Conservation (phyloP, 2,797 vertebrate species). For the Rhabdomys pumilio region DNA sequence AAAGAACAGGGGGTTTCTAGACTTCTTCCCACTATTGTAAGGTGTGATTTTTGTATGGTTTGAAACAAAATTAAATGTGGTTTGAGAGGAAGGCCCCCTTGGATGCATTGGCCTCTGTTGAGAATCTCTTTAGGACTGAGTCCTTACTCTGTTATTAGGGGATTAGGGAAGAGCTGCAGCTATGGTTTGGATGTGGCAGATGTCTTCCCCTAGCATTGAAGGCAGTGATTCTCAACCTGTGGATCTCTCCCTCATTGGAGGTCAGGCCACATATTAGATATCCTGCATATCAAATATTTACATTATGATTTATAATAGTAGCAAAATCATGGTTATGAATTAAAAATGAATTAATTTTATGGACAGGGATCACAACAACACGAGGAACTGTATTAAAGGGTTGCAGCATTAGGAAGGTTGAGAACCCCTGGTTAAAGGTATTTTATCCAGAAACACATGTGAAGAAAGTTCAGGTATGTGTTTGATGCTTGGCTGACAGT, state of each 20-base stretch:
- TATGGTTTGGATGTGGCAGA: neutral
- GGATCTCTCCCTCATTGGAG: neutral
- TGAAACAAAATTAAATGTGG: neutral
- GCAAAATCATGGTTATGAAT: neutral
- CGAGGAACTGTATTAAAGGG: neutral
- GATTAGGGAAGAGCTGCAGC: neutral
- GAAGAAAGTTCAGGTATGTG: neutral
- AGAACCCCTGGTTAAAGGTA: neutral
- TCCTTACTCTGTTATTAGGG: neutral
- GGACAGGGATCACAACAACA: neutral
- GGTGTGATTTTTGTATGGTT: neutral
- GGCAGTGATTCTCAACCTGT: neutral
- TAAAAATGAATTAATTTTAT: neutral
- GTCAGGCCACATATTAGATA: neutral
- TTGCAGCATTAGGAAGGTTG: neutral
- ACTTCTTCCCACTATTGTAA: neutral
- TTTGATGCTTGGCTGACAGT: neutral
- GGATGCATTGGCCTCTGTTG: conserved; percentile 32
- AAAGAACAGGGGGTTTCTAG: neutral
- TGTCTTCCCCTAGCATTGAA: neutral
- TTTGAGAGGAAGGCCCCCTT: conserved; percentile 1
- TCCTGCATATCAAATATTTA: neutral
- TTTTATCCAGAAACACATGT: neutral
- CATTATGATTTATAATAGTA: neutral
- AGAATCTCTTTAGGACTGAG: neutral